These are phyloP conservation scores for Nothobranchius kuhntae DNA, from an alignment of 2,113 vertebrate genomes.

Conservation along the genomic window DNA sequence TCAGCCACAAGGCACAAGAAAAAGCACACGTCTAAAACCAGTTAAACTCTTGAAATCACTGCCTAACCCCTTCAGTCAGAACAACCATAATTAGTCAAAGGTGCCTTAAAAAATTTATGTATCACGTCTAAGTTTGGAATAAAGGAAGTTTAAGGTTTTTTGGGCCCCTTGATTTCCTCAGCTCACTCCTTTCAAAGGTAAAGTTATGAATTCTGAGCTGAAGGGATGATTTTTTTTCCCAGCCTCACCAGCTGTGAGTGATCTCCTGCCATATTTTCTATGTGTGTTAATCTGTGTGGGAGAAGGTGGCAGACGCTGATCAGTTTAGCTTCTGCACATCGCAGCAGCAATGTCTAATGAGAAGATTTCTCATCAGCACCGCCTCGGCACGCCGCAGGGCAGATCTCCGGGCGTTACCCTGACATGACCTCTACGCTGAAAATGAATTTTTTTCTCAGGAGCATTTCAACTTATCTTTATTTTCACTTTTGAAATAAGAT, in stretches of 20 bases:
- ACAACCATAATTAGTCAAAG: neutral
- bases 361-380: constrained; percentile 66
- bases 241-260: constrained; percentile 38
- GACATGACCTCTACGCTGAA: constrained; percentile 19
- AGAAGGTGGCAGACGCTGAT: constrained; percentile 48
- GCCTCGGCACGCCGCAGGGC: constrained; percentile 26
- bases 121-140: neutral
- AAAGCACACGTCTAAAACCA: neutral
- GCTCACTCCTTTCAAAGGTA: neutral
- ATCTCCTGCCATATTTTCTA: constrained; percentile 30
- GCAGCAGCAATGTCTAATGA: constrained; percentile 57
- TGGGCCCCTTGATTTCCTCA: neutral
- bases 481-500: no score
- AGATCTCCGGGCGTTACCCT: constrained; percentile 4
- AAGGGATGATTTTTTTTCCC: constrained; percentile 21
- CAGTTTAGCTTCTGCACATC: constrained; percentile 39
- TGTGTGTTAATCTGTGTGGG: constrained; percentile 40
- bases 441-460: neutral
- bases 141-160: neutral
- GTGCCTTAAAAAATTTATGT: neutral
- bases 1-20: neutral
- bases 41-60: neutral
- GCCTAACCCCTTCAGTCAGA: neutral
- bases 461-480: no score
- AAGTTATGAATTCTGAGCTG: constrained; percentile 10